A percentile compares a stretch with the other conserved stretches of the same genome.
These are phyloP conservation scores for Heliconius ismenius DNA, from an alignment of 2,888 invertebrate genomes.

Conservation along the genomic window DNA sequence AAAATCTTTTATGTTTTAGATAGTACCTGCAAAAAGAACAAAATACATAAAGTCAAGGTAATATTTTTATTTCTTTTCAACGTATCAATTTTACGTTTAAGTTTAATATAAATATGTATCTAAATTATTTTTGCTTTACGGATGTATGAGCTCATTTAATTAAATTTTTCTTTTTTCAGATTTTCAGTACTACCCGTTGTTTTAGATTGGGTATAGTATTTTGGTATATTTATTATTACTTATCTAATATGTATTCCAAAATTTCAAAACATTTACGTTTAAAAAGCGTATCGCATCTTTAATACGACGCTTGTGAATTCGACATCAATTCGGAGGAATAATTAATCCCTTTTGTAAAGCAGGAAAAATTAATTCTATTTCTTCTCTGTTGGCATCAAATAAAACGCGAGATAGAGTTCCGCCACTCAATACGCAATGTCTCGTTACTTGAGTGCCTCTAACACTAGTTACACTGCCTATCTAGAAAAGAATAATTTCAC, in stretches of 20 bases:
- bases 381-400: no score
- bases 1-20: constrained; percentile 28
- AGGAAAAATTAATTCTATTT: no score
- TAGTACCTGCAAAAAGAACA: constrained; percentile 34
- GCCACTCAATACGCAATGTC: no score
- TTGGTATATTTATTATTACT: not conserved
- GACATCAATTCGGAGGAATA: no score
- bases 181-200: constrained; percentile 43
- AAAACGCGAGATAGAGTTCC: no score
- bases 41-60: constrained; percentile 34
- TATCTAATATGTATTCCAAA: not conserved
- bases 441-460: no score
- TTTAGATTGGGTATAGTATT: constrained; percentile 44
- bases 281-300: no score
- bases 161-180: constrained; percentile 33
- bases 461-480: no score
- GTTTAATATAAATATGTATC: not conserved
- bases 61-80: not conserved
- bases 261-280: not conserved
- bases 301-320: no score
- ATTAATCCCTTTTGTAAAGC: no score
- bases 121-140: not conserved
- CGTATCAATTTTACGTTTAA: not conserved
- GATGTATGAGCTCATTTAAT: not conserved
- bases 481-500: no score